Conservation (phyloP, 1,140 invertebrate species). For the Philaenus spumarius region DNA sequence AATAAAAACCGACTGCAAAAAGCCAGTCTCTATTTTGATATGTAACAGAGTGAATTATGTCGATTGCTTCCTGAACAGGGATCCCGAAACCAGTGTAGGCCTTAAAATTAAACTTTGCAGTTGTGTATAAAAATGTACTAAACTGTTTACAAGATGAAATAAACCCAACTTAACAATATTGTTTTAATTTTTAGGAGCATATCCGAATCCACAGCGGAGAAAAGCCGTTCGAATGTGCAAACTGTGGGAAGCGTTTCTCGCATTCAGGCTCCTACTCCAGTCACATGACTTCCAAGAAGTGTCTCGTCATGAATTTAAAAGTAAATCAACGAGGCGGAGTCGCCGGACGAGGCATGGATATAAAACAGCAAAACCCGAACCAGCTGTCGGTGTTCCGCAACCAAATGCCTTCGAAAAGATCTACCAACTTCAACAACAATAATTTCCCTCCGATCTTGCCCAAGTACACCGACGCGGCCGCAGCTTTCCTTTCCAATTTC, state of each 20-base stretch:
- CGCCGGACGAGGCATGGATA: constrained; percentile 18
- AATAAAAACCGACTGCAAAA: no score
- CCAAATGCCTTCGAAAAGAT: constrained; percentile 6
- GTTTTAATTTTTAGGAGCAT: constrained; percentile 66
- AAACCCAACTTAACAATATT: no score
- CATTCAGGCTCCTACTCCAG: constrained; percentile 99
- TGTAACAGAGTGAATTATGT: no score
- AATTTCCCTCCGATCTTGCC: constrained; percentile 60
- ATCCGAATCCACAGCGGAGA: constrained; percentile 95
- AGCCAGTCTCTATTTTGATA: no score
- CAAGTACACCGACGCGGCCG: constrained; percentile 56
- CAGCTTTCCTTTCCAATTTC: constrained; percentile 50
- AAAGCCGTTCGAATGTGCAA: constrained; percentile 95
- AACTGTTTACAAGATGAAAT: no score
- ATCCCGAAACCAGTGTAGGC: no score
- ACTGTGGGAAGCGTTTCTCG: constrained; percentile 97
- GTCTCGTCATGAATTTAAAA: constrained; percentile 86
- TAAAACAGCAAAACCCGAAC: constrained; percentile 26
- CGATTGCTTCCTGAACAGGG: no score
- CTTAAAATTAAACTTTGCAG: no score
- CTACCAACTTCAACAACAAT: constrained; percentile 25
- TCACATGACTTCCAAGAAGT: constrained; percentile 99
- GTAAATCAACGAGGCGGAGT: constrained; percentile 38
- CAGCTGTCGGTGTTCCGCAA: constrained; percentile 10
- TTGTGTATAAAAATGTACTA: no score